These are phyloP conservation scores for Xestia c-nigrum DNA, from an alignment of 2,888 invertebrate genomes.

Conservation along the genomic window DNA sequence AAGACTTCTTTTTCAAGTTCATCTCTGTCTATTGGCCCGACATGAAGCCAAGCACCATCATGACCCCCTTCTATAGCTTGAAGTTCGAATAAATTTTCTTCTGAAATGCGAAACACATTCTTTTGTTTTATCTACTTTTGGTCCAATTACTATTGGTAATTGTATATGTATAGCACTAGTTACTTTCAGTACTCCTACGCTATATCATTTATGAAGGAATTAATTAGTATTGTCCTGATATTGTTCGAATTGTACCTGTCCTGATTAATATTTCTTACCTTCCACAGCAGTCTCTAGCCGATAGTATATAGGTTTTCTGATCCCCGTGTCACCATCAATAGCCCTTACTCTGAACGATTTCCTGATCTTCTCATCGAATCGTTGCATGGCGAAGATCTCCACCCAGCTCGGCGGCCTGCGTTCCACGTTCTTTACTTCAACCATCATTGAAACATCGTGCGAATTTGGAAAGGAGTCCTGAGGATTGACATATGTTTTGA, in stretches of 20 bases:
- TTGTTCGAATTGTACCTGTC: neutral
- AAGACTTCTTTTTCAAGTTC: constrained; percentile 84
- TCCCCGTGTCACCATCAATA: constrained; percentile 91
- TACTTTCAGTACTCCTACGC: neutral
- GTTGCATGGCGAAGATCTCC: constrained; percentile 89
- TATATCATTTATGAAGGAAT: neutral
- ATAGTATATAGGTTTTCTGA: constrained; percentile 90
- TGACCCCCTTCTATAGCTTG: constrained; percentile 77
- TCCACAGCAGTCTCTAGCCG: constrained; percentile 79
- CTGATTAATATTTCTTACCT: constrained; percentile 72
- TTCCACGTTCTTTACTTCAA: constrained; percentile 91
- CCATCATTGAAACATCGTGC: constrained; percentile 85
- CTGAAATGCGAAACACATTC: constrained; percentile 68
- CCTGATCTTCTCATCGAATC: constrained; percentile 89
- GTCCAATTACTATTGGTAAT: neutral
- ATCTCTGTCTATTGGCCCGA: constrained; percentile 87
- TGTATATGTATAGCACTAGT: neutral
- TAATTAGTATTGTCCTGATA: neutral
- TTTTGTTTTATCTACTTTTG: neutral
- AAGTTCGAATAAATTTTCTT: constrained; percentile 80
- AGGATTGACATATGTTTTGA: neutral
- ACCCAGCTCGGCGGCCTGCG: constrained; percentile 91
- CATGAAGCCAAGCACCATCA: constrained; percentile 79
- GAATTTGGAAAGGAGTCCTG: constrained; percentile 86
- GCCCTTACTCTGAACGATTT: constrained; percentile 87